These are phyloP conservation scores for Teleiodes luculella DNA, from an alignment of 2,888 invertebrate species.

Conservation along the genomic window DNA sequence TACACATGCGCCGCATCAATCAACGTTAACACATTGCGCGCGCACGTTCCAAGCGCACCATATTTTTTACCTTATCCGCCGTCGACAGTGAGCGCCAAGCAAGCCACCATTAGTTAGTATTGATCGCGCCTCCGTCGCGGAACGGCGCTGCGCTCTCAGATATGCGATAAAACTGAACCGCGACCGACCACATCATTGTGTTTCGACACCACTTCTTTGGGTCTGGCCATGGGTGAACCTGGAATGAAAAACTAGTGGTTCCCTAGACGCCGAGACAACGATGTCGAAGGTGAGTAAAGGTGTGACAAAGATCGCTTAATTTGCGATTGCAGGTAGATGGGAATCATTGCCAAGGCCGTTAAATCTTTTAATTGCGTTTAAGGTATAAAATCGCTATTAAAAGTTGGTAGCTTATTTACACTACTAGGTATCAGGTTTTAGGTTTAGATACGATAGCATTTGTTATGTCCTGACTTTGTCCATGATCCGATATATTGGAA, in stretches of 20 bases:
- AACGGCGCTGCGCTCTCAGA: conserved; percentile 48
- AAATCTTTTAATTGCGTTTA: conserved; percentile 12
- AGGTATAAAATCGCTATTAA: too few species aligned
- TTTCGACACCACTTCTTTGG: neutral
- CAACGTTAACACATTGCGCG: conserved; percentile 60
- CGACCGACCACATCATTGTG: neutral
- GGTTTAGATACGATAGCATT: too few species aligned
- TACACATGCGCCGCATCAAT: conserved; percentile 63
- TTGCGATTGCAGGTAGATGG: conserved; percentile 51
- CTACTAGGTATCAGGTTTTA: too few species aligned
- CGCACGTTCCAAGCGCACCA: conserved; percentile 58
- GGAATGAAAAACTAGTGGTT: conserved; percentile 36
- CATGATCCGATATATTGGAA: too few species aligned
- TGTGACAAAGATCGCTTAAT: neutral
- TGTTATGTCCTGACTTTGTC: too few species aligned
- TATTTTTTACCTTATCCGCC: conserved; percentile 64
- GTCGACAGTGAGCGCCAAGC: conserved; percentile 45
- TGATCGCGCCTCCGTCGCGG: conserved; percentile 68
- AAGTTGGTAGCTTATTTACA: too few species aligned
- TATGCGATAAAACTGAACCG: conserved; percentile 33
- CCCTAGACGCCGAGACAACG: conserved; percentile 34
- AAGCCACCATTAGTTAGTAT: conserved; percentile 55
- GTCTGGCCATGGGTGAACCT: conserved; percentile 38
- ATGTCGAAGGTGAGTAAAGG: conserved; percentile 67
- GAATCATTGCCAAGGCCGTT: conserved; percentile 44